These are phyloP conservation scores for Euphydryas editha DNA, from an alignment of 2,888 invertebrate species.

Conservation along the genomic window DNA sequence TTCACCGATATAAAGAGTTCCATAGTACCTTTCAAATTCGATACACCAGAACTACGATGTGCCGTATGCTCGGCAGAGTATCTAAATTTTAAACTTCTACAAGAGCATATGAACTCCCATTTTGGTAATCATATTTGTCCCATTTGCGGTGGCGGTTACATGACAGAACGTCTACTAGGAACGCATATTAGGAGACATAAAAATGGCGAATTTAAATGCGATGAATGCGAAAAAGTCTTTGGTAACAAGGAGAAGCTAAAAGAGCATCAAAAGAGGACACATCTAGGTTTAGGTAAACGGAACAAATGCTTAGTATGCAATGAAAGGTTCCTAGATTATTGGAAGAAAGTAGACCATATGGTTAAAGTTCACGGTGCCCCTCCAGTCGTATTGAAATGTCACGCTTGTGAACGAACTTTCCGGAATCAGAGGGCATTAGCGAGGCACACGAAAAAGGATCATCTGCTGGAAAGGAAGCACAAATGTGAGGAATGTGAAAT, in stretches of 20 bases:
- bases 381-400: slow-evolving; percentile 55
- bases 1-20: slow-evolving; percentile 56
- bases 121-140: slow-evolving; percentile 61
- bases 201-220: slow-evolving; percentile 57
- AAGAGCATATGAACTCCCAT: slow-evolving; percentile 68
- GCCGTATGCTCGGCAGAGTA: slow-evolving; percentile 55
- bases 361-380: slow-evolving; percentile 57
- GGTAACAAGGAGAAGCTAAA: slow-evolving; percentile 42
- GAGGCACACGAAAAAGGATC: slow-evolving; percentile 63
- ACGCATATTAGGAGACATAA: slow-evolving; percentile 56
- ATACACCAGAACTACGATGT: slow-evolving; percentile 56
- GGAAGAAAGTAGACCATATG: slow-evolving; percentile 63
- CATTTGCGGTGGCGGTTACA: slow-evolving; percentile 56
- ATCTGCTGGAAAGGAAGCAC: slow-evolving; percentile 66
- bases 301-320: slow-evolving; percentile 58
- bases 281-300: slow-evolving; percentile 47
- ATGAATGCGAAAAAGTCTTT: slow-evolving; percentile 59
- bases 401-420: slow-evolving; percentile 62
- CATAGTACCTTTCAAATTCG: slow-evolving; percentile 67
- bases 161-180: slow-evolving; percentile 51
- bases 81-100: slow-evolving; percentile 59
- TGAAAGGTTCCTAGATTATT: slow-evolving; percentile 59
- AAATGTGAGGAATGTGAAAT: slow-evolving; percentile 73
- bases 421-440: slow-evolving; percentile 54
- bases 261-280: slow-evolving; percentile 47